Evolutionary conservation across 1,140 invertebrate genomes (phyloP), one percentile per base, ranked within the genome.

Genomic region (Harlomillsia oculata): DNA sequence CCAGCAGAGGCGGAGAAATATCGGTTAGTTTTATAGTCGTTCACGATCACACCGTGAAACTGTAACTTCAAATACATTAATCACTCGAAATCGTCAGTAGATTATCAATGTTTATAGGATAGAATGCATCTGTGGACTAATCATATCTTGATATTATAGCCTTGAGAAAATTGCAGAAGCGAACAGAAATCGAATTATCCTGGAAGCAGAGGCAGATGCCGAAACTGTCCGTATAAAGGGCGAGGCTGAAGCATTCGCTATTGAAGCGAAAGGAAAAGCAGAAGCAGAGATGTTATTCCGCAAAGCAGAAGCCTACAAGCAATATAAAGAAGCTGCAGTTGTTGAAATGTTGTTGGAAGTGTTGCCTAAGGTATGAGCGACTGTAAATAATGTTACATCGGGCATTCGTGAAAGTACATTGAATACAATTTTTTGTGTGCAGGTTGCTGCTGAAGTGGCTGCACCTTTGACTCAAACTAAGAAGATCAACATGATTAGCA

Each of bases 211-310:
- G 72, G 94, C 92, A 0, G 89, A 96, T 72, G 85, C 94, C 11
- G 91, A 97, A 75, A 83, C 91, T 13, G 77, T 93, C 20, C 77
- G 79, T 68, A 76, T 84, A 50, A 78, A 81, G 50, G 87, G 87
- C 9, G 88, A 93, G 71, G 93, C 94, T 8, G 59, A 61, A 41
- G 92, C 94, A 1, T 94, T 81, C 72, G 89, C 92, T 20, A 88
- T 97, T 68, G 82, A 90, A 66, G 89, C 88, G 2, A 93, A 92
- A 72, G 93, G 92, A 0, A 89, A 84, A 65, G 93, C 94, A 9
- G 93, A 97, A 69, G 90, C 92, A 5, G 90, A 93, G 73, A 91
- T 94, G 75, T 94, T 97, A 86, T 81, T 85, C 1, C 91, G 91
- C 73, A 97, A 97, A 70, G 94, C 93, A 9, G 90, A 94, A 66